Conservation (phyloP, 2,888 invertebrate species). For the Stenodera caucasica region DNA sequence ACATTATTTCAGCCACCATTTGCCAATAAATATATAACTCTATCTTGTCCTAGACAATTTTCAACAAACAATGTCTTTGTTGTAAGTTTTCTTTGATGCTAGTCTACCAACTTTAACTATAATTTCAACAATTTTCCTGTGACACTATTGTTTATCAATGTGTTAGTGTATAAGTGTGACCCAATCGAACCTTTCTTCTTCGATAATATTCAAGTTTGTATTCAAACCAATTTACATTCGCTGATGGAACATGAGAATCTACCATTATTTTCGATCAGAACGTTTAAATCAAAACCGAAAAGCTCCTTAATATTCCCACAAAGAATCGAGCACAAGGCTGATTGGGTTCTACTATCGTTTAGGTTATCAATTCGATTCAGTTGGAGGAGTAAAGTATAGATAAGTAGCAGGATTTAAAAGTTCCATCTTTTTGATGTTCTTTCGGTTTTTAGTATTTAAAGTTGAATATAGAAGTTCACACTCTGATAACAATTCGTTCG, state of each 20-base stretch:
- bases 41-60: slow-evolving; percentile 12
- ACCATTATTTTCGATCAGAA: slow-evolving; percentile 16
- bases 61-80: slow-evolving; percentile 22
- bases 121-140: slow-evolving; percentile 22
- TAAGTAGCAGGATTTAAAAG: slow-evolving; percentile 27
- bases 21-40: slow-evolving; percentile 26
- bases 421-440: slow-evolving; percentile 35
- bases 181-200: slow-evolving; percentile 18
- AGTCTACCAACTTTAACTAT: slow-evolving; percentile 21
- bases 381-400: background rate
- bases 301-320: slow-evolving; percentile 11
- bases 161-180: background rate
- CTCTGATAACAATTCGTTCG: slow-evolving; percentile 27
- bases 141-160: slow-evolving; percentile 19
- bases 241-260: slow-evolving; percentile 20
- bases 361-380: slow-evolving; percentile 18
- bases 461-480: slow-evolving; percentile 25
- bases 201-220: slow-evolving; percentile 27
- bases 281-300: slow-evolving; percentile 19
- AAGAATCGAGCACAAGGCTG: slow-evolving; percentile 28
- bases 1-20: slow-evolving; percentile 11
- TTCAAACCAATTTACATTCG: slow-evolving; percentile 15
- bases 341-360: slow-evolving; percentile 30
- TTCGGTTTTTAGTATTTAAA: slow-evolving; percentile 33
- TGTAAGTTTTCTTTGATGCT: slow-evolving; percentile 22